These are phyloP conservation scores for Saccostrea echinata DNA, from an alignment of 1,140 invertebrate genomes.

Conservation along the genomic window DNA sequence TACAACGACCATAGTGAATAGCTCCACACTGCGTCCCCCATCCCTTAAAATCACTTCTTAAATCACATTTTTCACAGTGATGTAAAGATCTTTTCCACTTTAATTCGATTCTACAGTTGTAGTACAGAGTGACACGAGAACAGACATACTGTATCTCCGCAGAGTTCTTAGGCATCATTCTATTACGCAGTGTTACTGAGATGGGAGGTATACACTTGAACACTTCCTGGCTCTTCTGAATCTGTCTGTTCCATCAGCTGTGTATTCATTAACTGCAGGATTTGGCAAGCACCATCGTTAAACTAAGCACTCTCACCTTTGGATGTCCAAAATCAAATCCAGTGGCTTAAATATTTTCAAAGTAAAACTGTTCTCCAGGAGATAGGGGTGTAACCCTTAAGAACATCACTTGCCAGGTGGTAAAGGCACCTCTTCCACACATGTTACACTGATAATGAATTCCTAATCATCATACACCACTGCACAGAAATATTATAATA, in stretches of 20 bases:
- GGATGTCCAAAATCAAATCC: background rate
- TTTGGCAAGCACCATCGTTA: background rate
- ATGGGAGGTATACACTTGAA: background rate
- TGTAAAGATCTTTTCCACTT: slow-evolving; percentile 81
- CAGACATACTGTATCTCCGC: slow-evolving; percentile 68
- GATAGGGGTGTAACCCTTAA: background rate
- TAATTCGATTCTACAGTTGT: slow-evolving; percentile 79
- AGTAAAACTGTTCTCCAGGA: background rate
- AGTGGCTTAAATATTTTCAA: background rate
- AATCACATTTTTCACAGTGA: slow-evolving; percentile 81
- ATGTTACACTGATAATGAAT: background rate
- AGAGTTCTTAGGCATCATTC: slow-evolving; percentile 61
- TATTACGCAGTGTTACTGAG: background rate
- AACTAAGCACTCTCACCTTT: background rate
- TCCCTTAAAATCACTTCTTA: slow-evolving; percentile 60
- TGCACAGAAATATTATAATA: too few species aligned
- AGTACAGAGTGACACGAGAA: slow-evolving; percentile 77
- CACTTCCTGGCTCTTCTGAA: background rate
- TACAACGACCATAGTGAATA: slow-evolving; percentile 84
- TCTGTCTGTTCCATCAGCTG: background rate
- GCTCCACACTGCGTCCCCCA: slow-evolving; percentile 79
- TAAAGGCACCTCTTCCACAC: background rate
- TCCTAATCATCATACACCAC: too few species aligned
- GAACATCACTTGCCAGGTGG: background rate
- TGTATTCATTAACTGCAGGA: background rate